Evolutionary conservation across 2,888 invertebrate species (phyloP).

Genomic region (Habroteleia sp.): DNA sequence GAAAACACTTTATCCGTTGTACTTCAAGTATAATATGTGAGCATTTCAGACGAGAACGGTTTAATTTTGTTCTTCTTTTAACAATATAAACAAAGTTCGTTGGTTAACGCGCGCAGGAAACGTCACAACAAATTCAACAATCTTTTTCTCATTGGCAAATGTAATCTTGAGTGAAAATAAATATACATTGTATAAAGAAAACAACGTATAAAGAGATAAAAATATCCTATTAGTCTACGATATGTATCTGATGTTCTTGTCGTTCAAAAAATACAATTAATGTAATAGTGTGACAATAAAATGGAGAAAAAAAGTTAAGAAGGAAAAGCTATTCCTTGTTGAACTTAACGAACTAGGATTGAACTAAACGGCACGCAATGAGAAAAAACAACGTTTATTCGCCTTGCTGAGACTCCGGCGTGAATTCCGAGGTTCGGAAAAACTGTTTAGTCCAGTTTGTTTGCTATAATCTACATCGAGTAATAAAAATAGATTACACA

Average conservation of each 20-base stretch:
- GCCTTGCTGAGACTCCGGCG: conserved; percentile 44
- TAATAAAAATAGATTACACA: conserved; percentile 81
- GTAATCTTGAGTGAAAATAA: conserved; percentile 40
- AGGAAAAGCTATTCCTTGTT: conserved; percentile 4
- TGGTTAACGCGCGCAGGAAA: conserved; percentile 34
- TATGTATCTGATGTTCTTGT: conserved; percentile 64
- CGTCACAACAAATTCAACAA: conserved; percentile 41
- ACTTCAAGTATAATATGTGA: conserved; percentile 36
- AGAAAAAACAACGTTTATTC: conserved; percentile 35
- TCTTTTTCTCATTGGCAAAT: conserved; percentile 16
- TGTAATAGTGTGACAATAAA: conserved; percentile 15
- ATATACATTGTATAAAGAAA: conserved; percentile 38
- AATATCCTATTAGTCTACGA: conserved; percentile 58
- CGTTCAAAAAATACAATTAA: conserved; percentile 45
- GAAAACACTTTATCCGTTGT: conserved; percentile 50
- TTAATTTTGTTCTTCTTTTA: conserved; percentile 10
- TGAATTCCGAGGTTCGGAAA: conserved; percentile 62
- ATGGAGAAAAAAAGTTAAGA: conserved; percentile 4
- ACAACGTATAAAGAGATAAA: conserved; percentile 42
- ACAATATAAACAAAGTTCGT: conserved; percentile 25
- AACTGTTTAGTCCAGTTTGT: conserved; percentile 48
- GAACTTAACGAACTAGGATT: conserved; percentile 40
- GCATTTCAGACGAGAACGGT: conserved; percentile 45
- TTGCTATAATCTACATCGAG: conserved; percentile 71
- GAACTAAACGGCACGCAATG: conserved; percentile 31